These are phyloP conservation scores for Cyprinodon variegatus DNA, from an alignment of 2,113 vertebrate genomes.

Conservation along the genomic window DNA sequence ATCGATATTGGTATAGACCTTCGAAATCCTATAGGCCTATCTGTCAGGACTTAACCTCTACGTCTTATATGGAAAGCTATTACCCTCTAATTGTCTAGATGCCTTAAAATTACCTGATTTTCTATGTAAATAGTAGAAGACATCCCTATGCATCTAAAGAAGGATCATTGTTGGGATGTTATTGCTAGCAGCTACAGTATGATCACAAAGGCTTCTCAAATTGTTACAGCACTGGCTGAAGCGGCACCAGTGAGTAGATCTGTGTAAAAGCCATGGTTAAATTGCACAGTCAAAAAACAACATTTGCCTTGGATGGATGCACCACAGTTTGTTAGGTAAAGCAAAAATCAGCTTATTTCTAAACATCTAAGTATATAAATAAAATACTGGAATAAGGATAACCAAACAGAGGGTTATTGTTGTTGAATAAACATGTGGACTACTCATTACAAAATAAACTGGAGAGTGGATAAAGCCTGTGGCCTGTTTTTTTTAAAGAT, in stretches of 20 bases:
- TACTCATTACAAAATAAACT: neutral
- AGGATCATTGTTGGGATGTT: neutral
- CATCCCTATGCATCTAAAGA: neutral
- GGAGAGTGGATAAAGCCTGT: neutral
- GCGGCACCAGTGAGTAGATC: neutral
- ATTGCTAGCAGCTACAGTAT: neutral
- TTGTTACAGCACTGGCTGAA: neutral
- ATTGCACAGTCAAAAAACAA: neutral
- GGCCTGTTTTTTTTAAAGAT: neutral
- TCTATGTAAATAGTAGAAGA: neutral
- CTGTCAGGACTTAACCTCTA: too few species aligned
- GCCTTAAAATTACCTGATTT: neutral
- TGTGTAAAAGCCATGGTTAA: neutral
- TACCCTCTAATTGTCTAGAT: neutral
- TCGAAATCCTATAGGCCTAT: too few species aligned
- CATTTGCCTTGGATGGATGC: neutral
- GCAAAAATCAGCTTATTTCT: neutral
- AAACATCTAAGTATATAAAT: neutral
- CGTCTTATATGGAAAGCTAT: neutral
- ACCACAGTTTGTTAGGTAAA: neutral
- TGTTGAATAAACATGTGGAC: too few species aligned
- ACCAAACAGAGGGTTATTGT: neutral
- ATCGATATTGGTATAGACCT: too few species aligned
- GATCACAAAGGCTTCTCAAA: neutral
- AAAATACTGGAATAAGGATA: neutral